Conservation (phyloP, 2,113 vertebrate species). For the Sinocyclocheilus anophthalmus region DNA sequence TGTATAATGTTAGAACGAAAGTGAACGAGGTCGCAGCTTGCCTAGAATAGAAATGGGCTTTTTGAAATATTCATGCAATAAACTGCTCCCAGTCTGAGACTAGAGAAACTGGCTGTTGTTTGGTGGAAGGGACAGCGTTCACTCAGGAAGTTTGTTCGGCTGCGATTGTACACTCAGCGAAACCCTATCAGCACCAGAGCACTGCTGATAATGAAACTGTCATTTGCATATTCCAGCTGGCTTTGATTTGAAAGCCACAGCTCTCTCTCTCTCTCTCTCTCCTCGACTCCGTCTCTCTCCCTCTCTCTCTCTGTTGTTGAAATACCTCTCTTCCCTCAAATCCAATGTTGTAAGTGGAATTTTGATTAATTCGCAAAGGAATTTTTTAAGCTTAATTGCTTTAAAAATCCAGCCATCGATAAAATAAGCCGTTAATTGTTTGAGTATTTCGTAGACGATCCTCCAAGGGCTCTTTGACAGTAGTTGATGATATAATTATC, state of each 20-base stretch:
- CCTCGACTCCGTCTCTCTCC: neutral
- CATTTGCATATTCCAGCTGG: conserved; percentile 38
- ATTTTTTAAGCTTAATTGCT: conserved; percentile 43
- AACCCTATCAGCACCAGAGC: conserved; percentile 23
- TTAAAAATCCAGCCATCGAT: conserved; percentile 34
- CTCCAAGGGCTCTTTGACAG: conserved; percentile 48
- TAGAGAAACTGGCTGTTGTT: conserved; percentile 15
- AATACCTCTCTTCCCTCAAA: neutral
- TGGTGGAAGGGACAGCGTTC: conserved; percentile 11
- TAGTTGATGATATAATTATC: conserved; percentile 52
- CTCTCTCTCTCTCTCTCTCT: neutral
- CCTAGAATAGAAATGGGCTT: neutral
- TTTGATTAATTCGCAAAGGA: conserved; percentile 42
- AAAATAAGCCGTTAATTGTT: conserved; percentile 50
- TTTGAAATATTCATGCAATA: conserved; percentile 40
- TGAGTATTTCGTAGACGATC: conserved; percentile 37
- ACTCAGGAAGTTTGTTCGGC: conserved; percentile 37
- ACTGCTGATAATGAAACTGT: conserved; percentile 13
- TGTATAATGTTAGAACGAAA: neutral
- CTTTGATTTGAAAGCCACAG: conserved; percentile 20
- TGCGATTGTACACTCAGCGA: conserved; percentile 9
- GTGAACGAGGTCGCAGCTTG: neutral
- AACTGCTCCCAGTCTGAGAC: conserved; percentile 16
- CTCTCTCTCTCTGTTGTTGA: neutral
- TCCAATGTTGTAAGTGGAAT: conserved; percentile 5